Evolutionary conservation across 2,888 invertebrate genomes (phyloP).

Genomic region (Pandemis corylana): DNA sequence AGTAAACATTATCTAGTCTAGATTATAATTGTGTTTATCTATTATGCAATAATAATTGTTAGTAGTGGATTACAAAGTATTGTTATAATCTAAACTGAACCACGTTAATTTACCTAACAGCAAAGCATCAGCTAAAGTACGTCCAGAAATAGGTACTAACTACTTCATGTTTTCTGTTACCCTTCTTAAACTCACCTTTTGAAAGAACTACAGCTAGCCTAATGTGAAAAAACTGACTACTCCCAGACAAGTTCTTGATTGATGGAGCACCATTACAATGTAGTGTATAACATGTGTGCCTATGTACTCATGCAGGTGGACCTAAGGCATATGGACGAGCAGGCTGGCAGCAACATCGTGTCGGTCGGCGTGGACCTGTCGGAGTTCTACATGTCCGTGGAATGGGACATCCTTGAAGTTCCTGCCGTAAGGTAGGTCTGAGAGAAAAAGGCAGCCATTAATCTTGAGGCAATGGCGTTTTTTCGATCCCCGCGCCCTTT

Average conservation of each 20-base stretch:
- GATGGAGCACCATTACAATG: not conserved
- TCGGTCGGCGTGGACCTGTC: constrained; percentile 98
- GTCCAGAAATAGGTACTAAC: not conserved
- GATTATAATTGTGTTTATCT: not conserved
- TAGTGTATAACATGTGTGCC: not conserved
- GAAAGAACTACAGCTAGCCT: not conserved
- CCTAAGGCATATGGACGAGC: constrained; percentile 96
- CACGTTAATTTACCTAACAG: not conserved
- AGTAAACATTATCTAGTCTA: not conserved
- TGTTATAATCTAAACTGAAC: not conserved
- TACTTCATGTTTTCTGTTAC: not conserved
- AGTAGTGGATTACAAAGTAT: not conserved
- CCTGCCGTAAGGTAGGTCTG: constrained; percentile 92
- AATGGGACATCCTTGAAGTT: constrained; percentile 99
- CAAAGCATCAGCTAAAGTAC: not conserved
- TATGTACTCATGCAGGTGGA: constrained; percentile 89
- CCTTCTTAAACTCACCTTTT: not conserved
- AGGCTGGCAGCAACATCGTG: constrained; percentile 94
- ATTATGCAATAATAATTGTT: not conserved
- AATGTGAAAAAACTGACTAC: not conserved
- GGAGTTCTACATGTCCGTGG: constrained; percentile 99
- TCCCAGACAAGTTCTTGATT: not conserved
- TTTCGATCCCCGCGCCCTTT: too few relatives aligned
- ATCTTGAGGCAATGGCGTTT: too few relatives aligned
- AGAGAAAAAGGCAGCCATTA: not conserved